Base-by-base conservation (phyloP, 2,113 vertebrate species). In the Ciconia stormi region DNA sequence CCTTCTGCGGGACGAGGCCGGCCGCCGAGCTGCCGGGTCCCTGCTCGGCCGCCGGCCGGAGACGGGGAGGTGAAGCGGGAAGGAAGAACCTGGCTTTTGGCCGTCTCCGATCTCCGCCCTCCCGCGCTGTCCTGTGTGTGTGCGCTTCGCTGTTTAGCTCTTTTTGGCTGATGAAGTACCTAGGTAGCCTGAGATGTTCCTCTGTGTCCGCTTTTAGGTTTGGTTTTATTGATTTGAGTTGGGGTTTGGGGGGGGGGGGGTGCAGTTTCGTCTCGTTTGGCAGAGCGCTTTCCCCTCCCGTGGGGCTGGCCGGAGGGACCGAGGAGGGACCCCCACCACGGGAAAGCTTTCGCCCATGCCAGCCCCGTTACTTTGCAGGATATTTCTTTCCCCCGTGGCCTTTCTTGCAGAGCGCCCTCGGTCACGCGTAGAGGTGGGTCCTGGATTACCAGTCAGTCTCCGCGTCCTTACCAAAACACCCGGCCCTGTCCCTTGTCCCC, bases 151-250 rank as follows among this genome's bases (percentile, higher is more conserved):
- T 66, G 11, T 95, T 91, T 97, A 71, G 94, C 87, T 91, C 62
- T 94, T 95, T 91, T 82, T 88, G 94, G 89, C 96, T 97, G 95
- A 95, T 93, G 36, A 88, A 94, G 74, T 94, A 77, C 90, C 82
- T 81, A 78, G 74, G 91, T 95, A 96, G 92, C 97, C 97, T 74
- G 81, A 96, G 91, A 7, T 58, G 38, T 94, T 95, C 79, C 91
- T 93, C 87, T 32, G 36, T 95, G 94, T 89, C 95, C 3, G 80
- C 89, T 91, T 95, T 96, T 96, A 74, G 84, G 73, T 94, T 97
- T 55, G 92, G 58, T 85, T 97, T 91, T 59, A 25, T 87, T 86
- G 25, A 59, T 95, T 97, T 97, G 26, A 84, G 87, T 65, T 85
- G 52, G 46, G 87, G 21, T n/a, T 80, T 34, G 2, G 13, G 4